Evolutionary conservation across 2,113 vertebrate genomes (phyloP), one percentile per base, ranked within the genome.

Genomic region (Channa argus): DNA sequence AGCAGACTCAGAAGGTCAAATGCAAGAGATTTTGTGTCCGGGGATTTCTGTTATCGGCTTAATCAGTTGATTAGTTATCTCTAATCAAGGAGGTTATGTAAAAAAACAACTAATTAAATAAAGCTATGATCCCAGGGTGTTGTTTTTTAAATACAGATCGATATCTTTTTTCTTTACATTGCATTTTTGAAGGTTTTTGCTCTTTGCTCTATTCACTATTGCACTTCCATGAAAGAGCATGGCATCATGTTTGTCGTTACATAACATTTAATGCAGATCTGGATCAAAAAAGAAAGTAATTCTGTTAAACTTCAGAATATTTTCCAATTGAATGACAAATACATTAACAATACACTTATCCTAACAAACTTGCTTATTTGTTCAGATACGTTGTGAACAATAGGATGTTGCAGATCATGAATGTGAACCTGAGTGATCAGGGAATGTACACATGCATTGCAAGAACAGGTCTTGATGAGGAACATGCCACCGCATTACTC

Each of bases 401-500:
- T 3, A 92, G 94, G 3, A 94, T 87, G 0, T 89, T 99, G 84
- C 94, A 95, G 50, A 96, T 99, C 63, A 77, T 91, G 84, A 96
- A 95, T 0, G 94, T 97, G 39, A 95, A 93, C 2, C 78, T 89
- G 77, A 93, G 89, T 13, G 98, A 98, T 65, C 80, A 95, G 67
- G 98, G 97, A 0, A 5, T 67, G 3, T 99, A 99, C 79, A 93
- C 80, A 0, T 99, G 98, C 54, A 74, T 89, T 39, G 97, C 92
- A 2, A 93, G 78, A 61, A 99, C 97, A 1, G 86, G 90, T 3
- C 91, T 99, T 33, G 98, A 99, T 34, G 56, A 93, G 0, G 85
- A 86, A n/a, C 56, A 63, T 0, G 94, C 95, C 0, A 71, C 86
- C n/a, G 94, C 94, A 0, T 74, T 79, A 3, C 84, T 99, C 1